Conservation (phyloP, 2,888 invertebrate species). For the Pemphredon lugubris region DNA sequence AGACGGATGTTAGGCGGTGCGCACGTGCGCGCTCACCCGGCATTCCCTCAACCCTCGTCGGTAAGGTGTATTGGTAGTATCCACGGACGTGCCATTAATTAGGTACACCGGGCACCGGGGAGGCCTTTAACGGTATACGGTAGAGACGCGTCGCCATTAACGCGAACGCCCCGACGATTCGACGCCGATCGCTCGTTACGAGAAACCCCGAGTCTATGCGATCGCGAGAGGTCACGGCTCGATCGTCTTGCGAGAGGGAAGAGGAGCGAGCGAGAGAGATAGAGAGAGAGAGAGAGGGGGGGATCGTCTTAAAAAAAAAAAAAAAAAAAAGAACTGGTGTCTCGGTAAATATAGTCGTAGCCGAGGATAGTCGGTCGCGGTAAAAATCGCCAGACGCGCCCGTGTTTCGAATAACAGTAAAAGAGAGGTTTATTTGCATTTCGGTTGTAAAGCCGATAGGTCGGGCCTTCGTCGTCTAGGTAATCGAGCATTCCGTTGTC, state of each 20-base stretch:
- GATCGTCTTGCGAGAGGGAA: slow-evolving; percentile 36
- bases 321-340: slow-evolving; percentile 27
- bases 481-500: slow-evolving; percentile 16
- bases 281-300: slow-evolving; percentile 26
- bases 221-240: slow-evolving; percentile 53
- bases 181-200: slow-evolving; percentile 54
- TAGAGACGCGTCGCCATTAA: slow-evolving; percentile 64
- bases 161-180: slow-evolving; percentile 54
- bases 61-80: slow-evolving; percentile 25
- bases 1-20: slow-evolving; percentile 60
- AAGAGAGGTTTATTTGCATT: slow-evolving; percentile 62
- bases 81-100: slow-evolving; percentile 64
- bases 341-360: slow-evolving; percentile 68
- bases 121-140: slow-evolving; percentile 69
- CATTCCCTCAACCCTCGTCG: slow-evolving; percentile 29
- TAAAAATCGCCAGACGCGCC: slow-evolving; percentile 49
- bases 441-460: slow-evolving; percentile 21
- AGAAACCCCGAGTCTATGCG: slow-evolving; percentile 24
- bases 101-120: slow-evolving; percentile 61
- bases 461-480: neutral
- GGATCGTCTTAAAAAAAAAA: slow-evolving; percentile 27
- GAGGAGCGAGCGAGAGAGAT: slow-evolving; percentile 27
- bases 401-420: slow-evolving; percentile 64
- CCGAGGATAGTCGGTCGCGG: slow-evolving; percentile 26
- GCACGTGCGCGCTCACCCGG: slow-evolving; percentile 41